A percentile compares a stretch with the other conserved stretches of the same genome.
These are phyloP conservation scores for Hedychridium roseum DNA, from an alignment of 2,888 invertebrate genomes.

Conservation along the genomic window DNA sequence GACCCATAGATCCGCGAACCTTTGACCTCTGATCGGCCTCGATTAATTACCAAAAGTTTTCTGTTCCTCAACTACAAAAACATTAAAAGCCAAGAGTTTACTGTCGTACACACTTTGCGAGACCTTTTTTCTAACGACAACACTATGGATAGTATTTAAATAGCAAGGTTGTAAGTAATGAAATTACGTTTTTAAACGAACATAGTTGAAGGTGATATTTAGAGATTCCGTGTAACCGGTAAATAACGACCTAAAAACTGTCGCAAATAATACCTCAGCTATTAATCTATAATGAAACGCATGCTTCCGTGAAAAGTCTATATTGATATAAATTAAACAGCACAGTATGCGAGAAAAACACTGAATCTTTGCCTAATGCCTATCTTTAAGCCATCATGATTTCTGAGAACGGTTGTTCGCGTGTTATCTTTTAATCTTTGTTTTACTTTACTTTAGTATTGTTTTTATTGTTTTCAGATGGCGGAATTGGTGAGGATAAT, in stretches of 20 bases:
- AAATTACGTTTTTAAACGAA: too few species aligned
- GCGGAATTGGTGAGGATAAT: constrained; percentile 68
- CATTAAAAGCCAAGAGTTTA: neutral
- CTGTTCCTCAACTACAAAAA: neutral
- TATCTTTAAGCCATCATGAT: neutral
- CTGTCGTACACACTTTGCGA: neutral
- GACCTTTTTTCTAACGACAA: neutral
- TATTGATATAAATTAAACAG: neutral
- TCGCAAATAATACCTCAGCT: too few species aligned
- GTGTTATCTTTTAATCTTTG: neutral
- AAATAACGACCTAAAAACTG: too few species aligned
- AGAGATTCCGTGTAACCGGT: too few species aligned
- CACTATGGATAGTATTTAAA: too few species aligned
- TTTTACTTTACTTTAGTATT: neutral
- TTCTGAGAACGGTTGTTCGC: neutral
- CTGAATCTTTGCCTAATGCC: neutral
- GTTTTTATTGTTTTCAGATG: constrained; percentile 65
- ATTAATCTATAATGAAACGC: neutral
- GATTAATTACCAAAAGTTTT: neutral
- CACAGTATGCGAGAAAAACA: neutral
- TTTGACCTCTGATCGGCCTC: neutral
- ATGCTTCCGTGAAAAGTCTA: neutral
- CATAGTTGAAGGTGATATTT: too few species aligned
- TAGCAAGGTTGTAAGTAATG: too few species aligned
- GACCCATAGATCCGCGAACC: constrained; percentile 10